These are phyloP conservation scores for Lycocerus yunnanus DNA, from an alignment of 2,888 invertebrate genomes.

Conservation along the genomic window DNA sequence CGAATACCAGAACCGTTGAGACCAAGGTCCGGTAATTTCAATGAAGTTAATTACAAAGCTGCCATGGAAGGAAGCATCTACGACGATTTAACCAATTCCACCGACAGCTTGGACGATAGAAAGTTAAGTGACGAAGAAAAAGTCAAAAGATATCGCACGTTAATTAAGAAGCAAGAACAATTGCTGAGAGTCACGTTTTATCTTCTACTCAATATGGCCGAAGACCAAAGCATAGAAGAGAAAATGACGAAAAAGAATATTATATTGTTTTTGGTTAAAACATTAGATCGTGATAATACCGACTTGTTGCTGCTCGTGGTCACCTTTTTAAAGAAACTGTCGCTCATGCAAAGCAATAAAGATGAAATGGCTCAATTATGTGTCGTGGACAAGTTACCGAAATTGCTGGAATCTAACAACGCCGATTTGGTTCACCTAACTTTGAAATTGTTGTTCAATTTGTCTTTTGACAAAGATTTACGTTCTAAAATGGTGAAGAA, in stretches of 20 bases:
- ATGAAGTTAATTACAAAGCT: slow-evolving; percentile 62
- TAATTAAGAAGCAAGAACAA: slow-evolving; percentile 93
- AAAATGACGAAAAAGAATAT: slow-evolving; percentile 96
- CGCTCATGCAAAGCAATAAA: slow-evolving; percentile 93
- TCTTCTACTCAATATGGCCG: slow-evolving; percentile 91
- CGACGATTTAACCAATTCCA: slow-evolving; percentile 58
- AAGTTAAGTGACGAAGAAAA: slow-evolving; percentile 52
- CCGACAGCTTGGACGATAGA: slow-evolving; percentile 53
- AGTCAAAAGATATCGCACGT: slow-evolving; percentile 78
- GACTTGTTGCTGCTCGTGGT: slow-evolving; percentile 89
- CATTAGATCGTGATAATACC: slow-evolving; percentile 86
- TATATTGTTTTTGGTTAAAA: slow-evolving; percentile 83
- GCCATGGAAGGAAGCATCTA: slow-evolving; percentile 72
- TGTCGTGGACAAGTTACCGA: slow-evolving; percentile 82
- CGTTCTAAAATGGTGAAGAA: slow-evolving; percentile 88
- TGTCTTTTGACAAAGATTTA: slow-evolving; percentile 90
- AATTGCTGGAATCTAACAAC: slow-evolving; percentile 70
- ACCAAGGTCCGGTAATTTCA: slow-evolving; percentile 75
- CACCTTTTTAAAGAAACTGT: slow-evolving; percentile 93
- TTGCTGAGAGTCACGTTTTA: slow-evolving; percentile 89
- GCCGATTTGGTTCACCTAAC: slow-evolving; percentile 77
- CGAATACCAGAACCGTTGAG: slow-evolving; percentile 75
- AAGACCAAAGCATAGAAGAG: slow-evolving; percentile 92
- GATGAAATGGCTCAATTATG: slow-evolving; percentile 84
- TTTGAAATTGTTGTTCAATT: slow-evolving; percentile 88